phyloP scores from a whole-genome alignment of 2,888 invertebrate genomes.

The Steinernema scapterisci region DNA sequence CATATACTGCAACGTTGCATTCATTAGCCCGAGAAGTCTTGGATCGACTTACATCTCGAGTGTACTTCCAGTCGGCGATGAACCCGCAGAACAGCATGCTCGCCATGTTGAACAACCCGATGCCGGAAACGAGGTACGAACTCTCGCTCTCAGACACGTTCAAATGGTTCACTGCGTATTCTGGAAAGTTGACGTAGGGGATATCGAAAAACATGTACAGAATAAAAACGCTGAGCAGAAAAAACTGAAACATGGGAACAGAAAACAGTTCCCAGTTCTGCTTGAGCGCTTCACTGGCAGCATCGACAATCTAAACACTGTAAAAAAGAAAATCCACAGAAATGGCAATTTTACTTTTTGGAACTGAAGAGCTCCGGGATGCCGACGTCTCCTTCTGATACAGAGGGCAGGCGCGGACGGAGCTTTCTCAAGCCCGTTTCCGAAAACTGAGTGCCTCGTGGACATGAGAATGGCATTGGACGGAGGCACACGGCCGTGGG shows the following conservation, averaged over 20 bases:
- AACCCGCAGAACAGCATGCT: conserved; percentile 87
- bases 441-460: conserved; percentile 12
- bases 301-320: neutral
- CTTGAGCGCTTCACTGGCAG: conserved; percentile 18
- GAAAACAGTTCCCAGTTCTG: conserved; percentile 27
- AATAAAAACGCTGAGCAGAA: conserved; percentile 71
- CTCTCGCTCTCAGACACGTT: conserved; percentile 76
- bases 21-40: neutral
- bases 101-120: conserved; percentile 86
- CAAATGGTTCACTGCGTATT: conserved; percentile 76
- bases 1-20: conserved; percentile 24
- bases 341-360: conserved; percentile 38
- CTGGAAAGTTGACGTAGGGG: conserved; percentile 84
- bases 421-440: conserved; percentile 38
- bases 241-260: conserved; percentile 32
- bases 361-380: conserved; percentile 14
- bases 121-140: conserved; percentile 81
- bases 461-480: neutral
- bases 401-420: conserved; percentile 48
- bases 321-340: neutral
- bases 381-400: conserved; percentile 11
- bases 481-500: conserved; percentile 28
- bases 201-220: conserved; percentile 89
- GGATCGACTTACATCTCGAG: conserved; percentile 29
- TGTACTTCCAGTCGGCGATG: conserved; percentile 82